Percentiles rank a stretch among this genome's conserved stretches.
These are phyloP conservation scores for Anticlea derivata DNA, from an alignment of 2,888 invertebrate genomes.

Conservation along the genomic window DNA sequence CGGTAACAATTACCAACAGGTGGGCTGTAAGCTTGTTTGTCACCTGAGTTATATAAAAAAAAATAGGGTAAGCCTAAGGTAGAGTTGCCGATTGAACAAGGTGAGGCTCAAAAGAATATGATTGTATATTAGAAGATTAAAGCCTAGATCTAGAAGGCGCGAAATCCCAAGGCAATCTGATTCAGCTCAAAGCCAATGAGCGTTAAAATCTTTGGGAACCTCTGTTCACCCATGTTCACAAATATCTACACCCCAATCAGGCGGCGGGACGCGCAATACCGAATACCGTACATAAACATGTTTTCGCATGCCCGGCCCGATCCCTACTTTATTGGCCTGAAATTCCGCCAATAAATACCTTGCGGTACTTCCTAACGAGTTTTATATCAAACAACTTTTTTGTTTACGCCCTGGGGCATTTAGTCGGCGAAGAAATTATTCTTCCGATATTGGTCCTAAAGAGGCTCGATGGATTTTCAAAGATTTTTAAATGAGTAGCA, in stretches of 20 bases:
- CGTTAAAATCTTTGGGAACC: background rate
- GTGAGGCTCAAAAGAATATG: no score
- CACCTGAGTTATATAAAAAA: no score
- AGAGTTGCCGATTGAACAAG: no score
- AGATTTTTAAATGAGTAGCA: no score
- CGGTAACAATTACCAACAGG: no score
- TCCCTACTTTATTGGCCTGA: slow-evolving; percentile 37
- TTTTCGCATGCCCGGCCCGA: slow-evolving; percentile 30
- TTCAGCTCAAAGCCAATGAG: no score
- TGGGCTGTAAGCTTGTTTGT: no score
- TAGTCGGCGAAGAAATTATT: background rate
- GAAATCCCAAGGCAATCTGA: no score
- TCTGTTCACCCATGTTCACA: background rate
- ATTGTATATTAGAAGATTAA: no score
- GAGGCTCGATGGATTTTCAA: no score
- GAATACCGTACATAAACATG: slow-evolving; percentile 33
- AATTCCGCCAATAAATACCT: slow-evolving; percentile 46
- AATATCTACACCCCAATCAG: background rate
- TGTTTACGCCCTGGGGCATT: background rate
- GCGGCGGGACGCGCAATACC: background rate
- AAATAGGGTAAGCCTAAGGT: no score
- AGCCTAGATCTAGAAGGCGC: no score
- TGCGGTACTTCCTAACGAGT: slow-evolving; percentile 15
- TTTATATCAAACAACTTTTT: slow-evolving; percentile 24
- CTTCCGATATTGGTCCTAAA: background rate